Evolutionary conservation across 1,140 invertebrate species (phyloP).

Genomic region (Trichonephila clavata): DNA sequence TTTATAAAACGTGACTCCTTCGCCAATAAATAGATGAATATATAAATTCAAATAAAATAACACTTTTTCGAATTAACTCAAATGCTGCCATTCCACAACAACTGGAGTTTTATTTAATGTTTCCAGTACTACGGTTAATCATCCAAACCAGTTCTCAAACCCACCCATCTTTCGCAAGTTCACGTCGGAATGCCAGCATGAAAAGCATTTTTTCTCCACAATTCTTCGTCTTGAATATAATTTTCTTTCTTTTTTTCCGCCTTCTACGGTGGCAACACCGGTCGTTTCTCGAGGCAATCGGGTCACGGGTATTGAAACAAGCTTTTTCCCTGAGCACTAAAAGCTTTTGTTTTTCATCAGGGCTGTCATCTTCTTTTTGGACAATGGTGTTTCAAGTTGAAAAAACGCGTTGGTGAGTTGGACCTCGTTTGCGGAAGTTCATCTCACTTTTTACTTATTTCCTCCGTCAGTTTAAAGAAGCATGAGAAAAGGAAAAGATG

Average conservation of each 20-base stretch:
- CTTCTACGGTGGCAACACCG: slow-evolving; percentile 44
- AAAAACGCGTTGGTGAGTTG: neutral
- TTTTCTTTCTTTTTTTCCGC: neutral
- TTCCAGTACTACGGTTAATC: neutral
- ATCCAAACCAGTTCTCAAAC: neutral
- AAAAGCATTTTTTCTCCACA: neutral
- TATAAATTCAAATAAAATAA: too few relatives aligned
- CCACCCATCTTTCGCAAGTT: slow-evolving; percentile 41
- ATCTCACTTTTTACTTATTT: neutral
- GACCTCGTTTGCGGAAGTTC: slow-evolving; percentile 8
- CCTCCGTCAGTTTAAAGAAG: neutral
- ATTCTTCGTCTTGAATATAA: neutral
- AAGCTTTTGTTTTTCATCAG: slow-evolving; percentile 7
- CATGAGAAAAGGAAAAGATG: neutral
- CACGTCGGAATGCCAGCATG: neutral
- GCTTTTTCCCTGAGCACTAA: neutral
- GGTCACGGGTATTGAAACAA: slow-evolving; percentile 37
- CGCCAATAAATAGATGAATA: too few relatives aligned
- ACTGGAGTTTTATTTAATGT: neutral
- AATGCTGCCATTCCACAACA: neutral
- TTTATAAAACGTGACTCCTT: too few relatives aligned
- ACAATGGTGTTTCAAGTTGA: slow-evolving; percentile 4
- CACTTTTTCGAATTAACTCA: neutral
- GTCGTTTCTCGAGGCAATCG: slow-evolving; percentile 44
- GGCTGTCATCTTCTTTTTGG: slow-evolving; percentile 33